Base-by-base conservation (phyloP, 1,140 invertebrate species). In the Hyposmocoma kahamanoa region DNA sequence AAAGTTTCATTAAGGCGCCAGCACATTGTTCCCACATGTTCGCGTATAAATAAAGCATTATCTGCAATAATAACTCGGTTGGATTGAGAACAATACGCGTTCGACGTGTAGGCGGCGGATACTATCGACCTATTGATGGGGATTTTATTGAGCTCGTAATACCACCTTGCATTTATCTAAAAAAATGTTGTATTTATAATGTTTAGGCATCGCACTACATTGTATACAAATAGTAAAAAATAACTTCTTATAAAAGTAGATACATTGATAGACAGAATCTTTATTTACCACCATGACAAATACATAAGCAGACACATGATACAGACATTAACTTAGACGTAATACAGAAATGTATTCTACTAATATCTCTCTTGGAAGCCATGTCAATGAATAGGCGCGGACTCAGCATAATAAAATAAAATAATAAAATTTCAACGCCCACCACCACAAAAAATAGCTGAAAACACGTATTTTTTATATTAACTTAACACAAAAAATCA, bases 11-110 rank as follows among this genome's bases (percentile, higher is more conserved):
- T 41, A 41, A 20, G 24, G 24, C 36, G 4, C 13, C 8, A 39
- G 53, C 28, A 57, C 63, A 67, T 56, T 61, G 66, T 67, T 61
- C 59, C 59, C 61, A 58, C 61, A 54, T 55, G 55, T 19, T 49
- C 22, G 30, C 52, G 58, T 64, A 74, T 76, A 83, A 82, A 77
- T 75, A 78, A 75, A 68, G 64, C 65, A 75, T 74, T 83, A 83
- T 83, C 79, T 73, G 65, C 60, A 83, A 79, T 79, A 79, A 78
- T 82, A 82, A 79, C 70, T 82, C 51, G 57, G 58, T 59, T 69
- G 59, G 60, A 77, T 80, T 72, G 72, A 72, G 57, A 79, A 83
- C 79, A 83, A 83, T 83, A 72, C 65, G 45, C 56, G 60, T 49
- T 44, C 50, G 56, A 61, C 67, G 68, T 62, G 79, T 80, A 68